Base-by-base conservation (phyloP, 37 sponge, comb jelly and placozoan species). In the Tethya wilhelma region DNA sequence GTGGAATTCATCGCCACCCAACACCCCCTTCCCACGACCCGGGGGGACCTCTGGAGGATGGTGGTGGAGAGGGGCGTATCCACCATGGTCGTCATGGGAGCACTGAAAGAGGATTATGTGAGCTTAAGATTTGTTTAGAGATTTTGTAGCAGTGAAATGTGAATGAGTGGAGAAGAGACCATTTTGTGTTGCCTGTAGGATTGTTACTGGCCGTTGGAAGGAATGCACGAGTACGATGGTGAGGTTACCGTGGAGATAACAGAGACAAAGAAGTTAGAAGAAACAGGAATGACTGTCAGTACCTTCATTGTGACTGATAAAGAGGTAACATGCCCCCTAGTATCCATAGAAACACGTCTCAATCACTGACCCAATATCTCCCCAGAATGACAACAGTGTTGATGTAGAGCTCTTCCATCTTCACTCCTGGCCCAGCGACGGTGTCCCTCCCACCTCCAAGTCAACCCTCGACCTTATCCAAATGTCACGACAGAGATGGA, bases 31-130 rank as follows among this genome's bases (percentile, higher is more conserved):
- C 20, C 34, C 34, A 70, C 4, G 49, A 81, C 82, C 1, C 4
- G 45, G 63, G 70, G 38, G 14, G 86, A 90, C 71, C 81, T 90
- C 78, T 89, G 89, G 89, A 56, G 65, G 30, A 89, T 89, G 89
- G 56, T 89, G 23, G 64, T 67, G 73, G 85, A 85, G 70, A 67
- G 80, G 38, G 67, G 75, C 31, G 37, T 55, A 1, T 34, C 34
- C 20, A 87, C 86, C 59, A 85, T 90, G 25, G 77, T 85, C 44
- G 73, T 71, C 44, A 29, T 90, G 32, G 81, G 86, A 25, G 59
- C 86, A 14, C 64, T 85, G 19, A 34, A 69, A 57, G 82, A 90
- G 40, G 40, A 74, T 38, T 72, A 60, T 23, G 58, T 71, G 30
- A 55, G 45, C 56, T 55, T n/a, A 67, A n/a, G 4, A 37, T 37